Evolutionary conservation across 2,888 invertebrate species (phyloP).

Genomic region (Cryptocheilus praepositus): DNA sequence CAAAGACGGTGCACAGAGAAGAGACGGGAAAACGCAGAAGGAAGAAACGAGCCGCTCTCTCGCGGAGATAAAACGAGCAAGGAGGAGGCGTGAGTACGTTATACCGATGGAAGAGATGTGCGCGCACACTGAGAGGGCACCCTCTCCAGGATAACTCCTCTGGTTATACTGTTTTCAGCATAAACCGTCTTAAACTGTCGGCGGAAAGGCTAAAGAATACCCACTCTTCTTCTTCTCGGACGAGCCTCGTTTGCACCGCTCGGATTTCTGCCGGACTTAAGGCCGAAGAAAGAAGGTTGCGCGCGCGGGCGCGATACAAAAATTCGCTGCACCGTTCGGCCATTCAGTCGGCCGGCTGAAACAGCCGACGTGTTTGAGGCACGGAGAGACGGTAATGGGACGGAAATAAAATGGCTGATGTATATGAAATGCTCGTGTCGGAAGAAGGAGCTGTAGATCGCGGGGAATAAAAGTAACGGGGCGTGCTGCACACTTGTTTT

Average conservation of each 20-base stretch:
- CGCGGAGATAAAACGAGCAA: constrained; percentile 3
- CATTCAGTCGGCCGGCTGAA: too few relatives aligned
- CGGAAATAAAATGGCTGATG: too few relatives aligned
- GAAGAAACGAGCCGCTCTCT: constrained; percentile 25
- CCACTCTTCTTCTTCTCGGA: constrained; percentile 5
- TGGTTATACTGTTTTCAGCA: constrained; percentile 18
- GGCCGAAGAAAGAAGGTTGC: not conserved
- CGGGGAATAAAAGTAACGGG: too few relatives aligned
- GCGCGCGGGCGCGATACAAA: not conserved
- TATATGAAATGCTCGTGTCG: too few relatives aligned
- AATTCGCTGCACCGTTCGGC: too few relatives aligned
- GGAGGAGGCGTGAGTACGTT: constrained; percentile 4
- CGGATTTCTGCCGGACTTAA: constrained; percentile 8
- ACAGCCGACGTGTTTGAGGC: too few relatives aligned
- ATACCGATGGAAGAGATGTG: constrained; percentile 12
- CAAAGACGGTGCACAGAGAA: not conserved
- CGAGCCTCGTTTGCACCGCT: constrained; percentile 6
- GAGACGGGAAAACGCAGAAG: constrained; percentile 10
- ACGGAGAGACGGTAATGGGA: too few relatives aligned
- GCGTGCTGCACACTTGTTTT: too few relatives aligned
- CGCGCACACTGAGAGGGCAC: constrained; percentile 2
- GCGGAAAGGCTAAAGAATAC: constrained; percentile 8
- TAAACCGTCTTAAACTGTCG: constrained; percentile 17
- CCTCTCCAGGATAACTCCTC: constrained; percentile 4
- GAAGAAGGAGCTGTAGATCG: too few relatives aligned